A percentile compares a stretch with the other conserved stretches of the same genome.
These are phyloP conservation scores for Cyrtorhinus lividipennis DNA, from an alignment of 1,140 invertebrate genomes.

Conservation along the genomic window DNA sequence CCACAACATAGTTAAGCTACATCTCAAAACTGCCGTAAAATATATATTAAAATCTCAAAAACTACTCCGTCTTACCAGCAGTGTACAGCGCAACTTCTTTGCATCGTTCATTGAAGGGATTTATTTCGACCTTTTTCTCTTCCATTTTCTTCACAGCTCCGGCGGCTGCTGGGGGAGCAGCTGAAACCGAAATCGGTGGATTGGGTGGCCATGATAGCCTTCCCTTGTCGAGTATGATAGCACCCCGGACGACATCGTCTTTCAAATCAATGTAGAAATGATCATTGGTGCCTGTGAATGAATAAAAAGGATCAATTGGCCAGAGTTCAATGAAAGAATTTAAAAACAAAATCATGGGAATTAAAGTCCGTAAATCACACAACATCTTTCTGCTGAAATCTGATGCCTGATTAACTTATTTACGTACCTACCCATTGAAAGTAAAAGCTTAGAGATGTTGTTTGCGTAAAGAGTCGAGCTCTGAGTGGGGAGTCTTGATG, in stretches of 20 bases:
- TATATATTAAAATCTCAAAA: conserved; percentile 2
- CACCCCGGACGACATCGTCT: conserved; percentile 74
- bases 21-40: neutral
- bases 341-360: neutral
- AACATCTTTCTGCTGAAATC: too few species aligned
- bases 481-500: conserved; percentile 70
- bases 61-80: conserved; percentile 44
- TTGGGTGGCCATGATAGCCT: conserved; percentile 63
- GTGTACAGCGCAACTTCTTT: conserved; percentile 58
- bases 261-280: conserved; percentile 65
- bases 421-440: conserved; percentile 49
- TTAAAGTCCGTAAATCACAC: neutral
- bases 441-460: conserved; percentile 75
- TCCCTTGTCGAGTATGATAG: conserved; percentile 60
- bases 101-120: conserved; percentile 38
- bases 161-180: conserved; percentile 31
- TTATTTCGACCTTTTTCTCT: conserved; percentile 27
- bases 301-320: too few species aligned
- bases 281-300: conserved; percentile 48
- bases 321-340: neutral
- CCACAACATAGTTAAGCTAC: neutral
- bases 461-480: conserved; percentile 77
- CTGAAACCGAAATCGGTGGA: conserved; percentile 31
- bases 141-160: conserved; percentile 34
- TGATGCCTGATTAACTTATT: too few species aligned